Percentiles rank a stretch among this genome's conserved stretches.
These are phyloP conservation scores for Festucalex cinctus DNA, from an alignment of 2,113 vertebrate species.

Conservation along the genomic window DNA sequence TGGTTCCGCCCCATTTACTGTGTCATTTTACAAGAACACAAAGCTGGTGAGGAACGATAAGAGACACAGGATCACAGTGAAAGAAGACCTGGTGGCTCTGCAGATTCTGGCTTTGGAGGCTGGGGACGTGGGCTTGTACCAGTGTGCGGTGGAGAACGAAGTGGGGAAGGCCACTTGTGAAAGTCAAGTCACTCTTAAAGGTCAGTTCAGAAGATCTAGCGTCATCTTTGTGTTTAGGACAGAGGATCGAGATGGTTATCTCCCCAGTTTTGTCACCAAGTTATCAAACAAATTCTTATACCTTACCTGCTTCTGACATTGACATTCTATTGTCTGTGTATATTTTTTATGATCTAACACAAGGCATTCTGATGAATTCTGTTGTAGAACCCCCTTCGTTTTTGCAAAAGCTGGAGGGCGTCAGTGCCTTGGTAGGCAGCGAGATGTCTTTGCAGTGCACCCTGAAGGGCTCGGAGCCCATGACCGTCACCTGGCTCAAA, in stretches of 20 bases:
- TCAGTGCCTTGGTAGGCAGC: constrained; percentile 81
- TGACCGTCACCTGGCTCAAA: constrained; percentile 89
- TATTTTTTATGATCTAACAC: neutral
- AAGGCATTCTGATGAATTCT: neutral
- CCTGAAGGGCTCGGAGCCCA: constrained; percentile 89
- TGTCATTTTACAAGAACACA: constrained; percentile 87
- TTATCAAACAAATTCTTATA: neutral
- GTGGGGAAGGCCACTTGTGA: constrained; percentile 84
- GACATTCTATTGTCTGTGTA: neutral
- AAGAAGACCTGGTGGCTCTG: constrained; percentile 81
- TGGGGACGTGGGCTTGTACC: constrained; percentile 84
- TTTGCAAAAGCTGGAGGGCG: constrained; percentile 85
- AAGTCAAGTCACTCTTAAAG: constrained; percentile 86
- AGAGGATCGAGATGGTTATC: neutral
- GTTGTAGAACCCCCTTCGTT: constrained; percentile 88
- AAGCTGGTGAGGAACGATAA: constrained; percentile 85
- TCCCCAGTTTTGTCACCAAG: neutral
- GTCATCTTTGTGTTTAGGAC: neutral
- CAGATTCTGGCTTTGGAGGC: constrained; percentile 85
- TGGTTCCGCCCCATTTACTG: constrained; percentile 87
- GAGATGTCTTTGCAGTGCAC: constrained; percentile 83
- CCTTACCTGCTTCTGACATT: neutral
- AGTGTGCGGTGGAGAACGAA: constrained; percentile 88
- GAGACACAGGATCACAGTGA: constrained; percentile 83
- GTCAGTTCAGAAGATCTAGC: constrained; percentile 75